phyloP scores from a whole-genome alignment of 2,113 vertebrate species.

The Carassius carassius region DNA sequence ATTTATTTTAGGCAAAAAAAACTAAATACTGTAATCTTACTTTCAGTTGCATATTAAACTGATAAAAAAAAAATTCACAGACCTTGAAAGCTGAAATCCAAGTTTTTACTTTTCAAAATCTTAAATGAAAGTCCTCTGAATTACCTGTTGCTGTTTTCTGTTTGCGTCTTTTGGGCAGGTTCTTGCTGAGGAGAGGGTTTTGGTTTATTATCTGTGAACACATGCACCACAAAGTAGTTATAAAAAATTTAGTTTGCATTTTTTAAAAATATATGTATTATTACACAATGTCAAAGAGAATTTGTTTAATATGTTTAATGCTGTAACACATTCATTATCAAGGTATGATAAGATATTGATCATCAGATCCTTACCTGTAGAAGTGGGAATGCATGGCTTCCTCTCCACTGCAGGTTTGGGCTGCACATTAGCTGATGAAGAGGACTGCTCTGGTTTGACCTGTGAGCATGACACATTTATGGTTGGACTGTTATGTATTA shows the following conservation, averaged over 20 bases:
- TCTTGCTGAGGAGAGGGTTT: slow-evolving; percentile 61
- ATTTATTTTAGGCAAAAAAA: neutral
- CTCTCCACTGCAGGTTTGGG: slow-evolving; percentile 21
- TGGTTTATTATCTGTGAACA: slow-evolving; percentile 42
- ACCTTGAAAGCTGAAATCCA: neutral
- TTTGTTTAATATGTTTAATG: neutral
- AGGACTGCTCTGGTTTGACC: slow-evolving; percentile 30
- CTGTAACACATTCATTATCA: neutral
- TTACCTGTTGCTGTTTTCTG: slow-evolving; percentile 38
- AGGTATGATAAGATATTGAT: neutral
- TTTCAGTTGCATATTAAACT: neutral
- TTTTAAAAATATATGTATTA: neutral
- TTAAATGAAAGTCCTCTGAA: slow-evolving; percentile 4
- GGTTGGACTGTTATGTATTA: too few species aligned
- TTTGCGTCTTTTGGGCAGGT: slow-evolving; percentile 11
- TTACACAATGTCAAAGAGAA: neutral
- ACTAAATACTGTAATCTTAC: neutral
- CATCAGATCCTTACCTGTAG: slow-evolving; percentile 40
- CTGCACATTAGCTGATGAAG: slow-evolving; percentile 17
- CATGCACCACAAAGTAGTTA: neutral
- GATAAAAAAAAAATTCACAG: neutral
- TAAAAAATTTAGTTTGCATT: too few species aligned
- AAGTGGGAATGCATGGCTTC: neutral
- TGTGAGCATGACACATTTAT: slow-evolving; percentile 20
- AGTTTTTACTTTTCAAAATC: neutral